Base-by-base conservation (phyloP, 1,140 invertebrate genomes). In the Drosophila navojoa region DNA sequence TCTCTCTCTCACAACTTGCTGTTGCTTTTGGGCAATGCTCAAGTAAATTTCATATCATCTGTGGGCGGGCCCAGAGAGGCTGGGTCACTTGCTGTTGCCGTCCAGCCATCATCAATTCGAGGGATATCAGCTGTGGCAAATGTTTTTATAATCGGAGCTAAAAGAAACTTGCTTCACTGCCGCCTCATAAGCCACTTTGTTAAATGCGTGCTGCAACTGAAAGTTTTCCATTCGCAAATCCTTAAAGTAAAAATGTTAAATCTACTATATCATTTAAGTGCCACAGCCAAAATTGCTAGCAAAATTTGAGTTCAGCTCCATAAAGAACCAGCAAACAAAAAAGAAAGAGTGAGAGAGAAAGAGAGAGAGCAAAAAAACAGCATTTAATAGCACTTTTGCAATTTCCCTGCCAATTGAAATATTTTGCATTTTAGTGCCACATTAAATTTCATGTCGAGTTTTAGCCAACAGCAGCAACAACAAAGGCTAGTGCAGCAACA, bases 121-220 rank as follows among this genome's bases (percentile, higher is more conserved):
- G 42, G 47, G 59, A 86, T 86, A 86, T 85, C 82, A 85, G 81
- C 81, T 85, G 81, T 86, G 71, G 73, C 77, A 85, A 85, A 85
- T 85, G 81, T 77, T 85, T 85, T 86, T 85, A 86, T 85, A 86
- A 85, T 85, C 81, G 42, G 15, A 16, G 74, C 66, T 60, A 69
- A 47, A 53, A 42, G 52, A 32, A 57, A 19, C 13, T 45, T 6
- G 22, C 47, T 52, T 16, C 16, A 64, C 44, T 35, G 61, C n/a
- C 19, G 19, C 16, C 35, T 38, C 6, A 60, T 72, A 72, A 72
- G 59, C 70, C 55, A 72, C 40, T 72, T 68, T 60, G 55, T 54
- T 42, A 42, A 42, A 42, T 42, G 40, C 40, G 40, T 42, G n/a
- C 40, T 42, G 40, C 40, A 42, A 45, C n/a, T 6, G 11, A 5